phyloP scores from a whole-genome alignment of 2,888 invertebrate genomes.

The Carterocephalus palaemon region DNA sequence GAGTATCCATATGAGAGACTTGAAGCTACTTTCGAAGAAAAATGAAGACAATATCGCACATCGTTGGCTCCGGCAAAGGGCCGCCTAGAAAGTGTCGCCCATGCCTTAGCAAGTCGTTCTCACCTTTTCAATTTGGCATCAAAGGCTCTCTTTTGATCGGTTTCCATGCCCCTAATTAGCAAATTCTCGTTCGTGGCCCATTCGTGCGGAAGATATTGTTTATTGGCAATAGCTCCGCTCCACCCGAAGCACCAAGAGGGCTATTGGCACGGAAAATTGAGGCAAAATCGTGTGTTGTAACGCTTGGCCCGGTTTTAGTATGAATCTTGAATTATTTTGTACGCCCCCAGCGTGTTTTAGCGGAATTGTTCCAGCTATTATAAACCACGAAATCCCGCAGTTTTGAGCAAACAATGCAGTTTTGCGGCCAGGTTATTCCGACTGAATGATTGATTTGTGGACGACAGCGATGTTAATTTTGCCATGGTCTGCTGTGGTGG shows the following conservation, averaged over 20 bases:
- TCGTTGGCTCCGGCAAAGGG: slow-evolving; percentile 1
- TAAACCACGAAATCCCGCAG: slow-evolving; percentile 6
- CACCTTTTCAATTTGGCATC: slow-evolving; percentile 71
- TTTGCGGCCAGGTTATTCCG: slow-evolving; percentile 4
- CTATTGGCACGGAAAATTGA: slow-evolving; percentile 73
- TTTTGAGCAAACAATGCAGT: slow-evolving; percentile 15
- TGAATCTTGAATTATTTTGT: slow-evolving; percentile 39
- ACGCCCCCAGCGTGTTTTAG: slow-evolving; percentile 30
- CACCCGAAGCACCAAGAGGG: slow-evolving; percentile 44
- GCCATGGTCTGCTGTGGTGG: neutral
- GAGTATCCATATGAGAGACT: slow-evolving; percentile 12
- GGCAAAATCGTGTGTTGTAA: slow-evolving; percentile 56
- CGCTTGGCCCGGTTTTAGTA: slow-evolving; percentile 42
- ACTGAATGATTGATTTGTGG: slow-evolving; percentile 9
- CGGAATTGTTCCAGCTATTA: slow-evolving; percentile 6
- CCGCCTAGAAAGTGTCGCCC: slow-evolving; percentile 1
- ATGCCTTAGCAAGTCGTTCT: slow-evolving; percentile 41
- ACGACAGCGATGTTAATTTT: slow-evolving; percentile 13
- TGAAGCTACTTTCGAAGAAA: slow-evolving; percentile 18
- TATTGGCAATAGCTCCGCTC: slow-evolving; percentile 69
- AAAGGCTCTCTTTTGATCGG: slow-evolving; percentile 63
- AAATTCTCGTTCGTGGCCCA: slow-evolving; percentile 54
- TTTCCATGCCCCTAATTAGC: slow-evolving; percentile 69
- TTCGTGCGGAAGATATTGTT: slow-evolving; percentile 73
- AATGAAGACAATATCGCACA: slow-evolving; percentile 18